Conservation (phyloP, 1,140 invertebrate species). For the Cydia splendana region DNA sequence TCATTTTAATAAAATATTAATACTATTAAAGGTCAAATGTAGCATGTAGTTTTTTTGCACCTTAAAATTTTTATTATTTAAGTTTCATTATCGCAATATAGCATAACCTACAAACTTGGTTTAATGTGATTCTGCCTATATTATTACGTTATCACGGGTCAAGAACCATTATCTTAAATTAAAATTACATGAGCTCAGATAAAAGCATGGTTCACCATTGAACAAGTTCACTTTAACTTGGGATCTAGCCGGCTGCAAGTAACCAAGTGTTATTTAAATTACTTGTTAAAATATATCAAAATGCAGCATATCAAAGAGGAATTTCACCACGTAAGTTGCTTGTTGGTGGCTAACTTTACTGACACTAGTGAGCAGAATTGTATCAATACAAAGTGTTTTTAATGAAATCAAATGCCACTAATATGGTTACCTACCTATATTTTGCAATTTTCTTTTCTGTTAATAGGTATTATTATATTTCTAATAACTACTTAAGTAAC, state of each 20-base stretch:
- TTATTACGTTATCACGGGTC: constrained; percentile 12
- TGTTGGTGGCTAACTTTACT: not conserved
- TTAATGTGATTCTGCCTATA: not conserved
- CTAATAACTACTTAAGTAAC: not conserved
- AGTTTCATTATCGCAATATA: not conserved
- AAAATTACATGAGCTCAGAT: not conserved
- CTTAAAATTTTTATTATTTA: not conserved
- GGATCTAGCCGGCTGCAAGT: not conserved
- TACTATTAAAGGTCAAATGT: not conserved
- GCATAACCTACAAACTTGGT: not conserved
- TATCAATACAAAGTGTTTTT: not conserved
- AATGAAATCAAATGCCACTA: not conserved
- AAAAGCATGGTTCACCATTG: constrained; percentile 25
- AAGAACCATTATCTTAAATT: constrained; percentile 28
- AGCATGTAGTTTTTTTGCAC: not conserved
- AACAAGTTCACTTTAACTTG: constrained; percentile 10
- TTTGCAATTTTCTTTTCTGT: not conserved
- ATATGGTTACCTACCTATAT: not conserved
- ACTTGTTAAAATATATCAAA: constrained; percentile 18
- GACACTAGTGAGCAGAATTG: not conserved
- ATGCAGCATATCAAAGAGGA: constrained; percentile 27
- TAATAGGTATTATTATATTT: too few species aligned
- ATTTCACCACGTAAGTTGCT: constrained; percentile 22
- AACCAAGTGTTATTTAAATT: not conserved
- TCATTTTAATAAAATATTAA: not conserved